These are phyloP conservation scores for Calidris pugnax DNA, from an alignment of 2,113 vertebrate species.

Conservation along the genomic window DNA sequence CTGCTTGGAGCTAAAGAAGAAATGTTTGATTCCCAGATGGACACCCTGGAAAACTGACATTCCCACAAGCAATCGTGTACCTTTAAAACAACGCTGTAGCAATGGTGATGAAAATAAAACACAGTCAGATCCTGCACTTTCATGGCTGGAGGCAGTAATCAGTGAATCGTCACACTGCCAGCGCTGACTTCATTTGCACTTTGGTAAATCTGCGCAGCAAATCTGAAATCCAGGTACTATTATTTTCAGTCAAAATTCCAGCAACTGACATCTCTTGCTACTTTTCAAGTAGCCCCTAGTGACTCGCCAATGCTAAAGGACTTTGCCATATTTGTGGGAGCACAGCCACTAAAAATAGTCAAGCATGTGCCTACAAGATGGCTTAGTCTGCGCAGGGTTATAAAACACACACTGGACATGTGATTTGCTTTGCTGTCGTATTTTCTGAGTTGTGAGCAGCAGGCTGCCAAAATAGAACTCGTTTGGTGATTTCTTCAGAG, in stretches of 20 bases:
- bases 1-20: background rate
- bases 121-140: background rate
- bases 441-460: slow-evolving; percentile 38
- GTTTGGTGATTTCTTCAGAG: slow-evolving; percentile 61
- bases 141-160: slow-evolving; percentile 48
- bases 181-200: slow-evolving; percentile 62
- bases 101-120: slow-evolving; percentile 52
- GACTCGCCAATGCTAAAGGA: slow-evolving; percentile 18
- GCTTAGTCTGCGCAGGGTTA: slow-evolving; percentile 16
- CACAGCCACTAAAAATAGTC: slow-evolving; percentile 63
- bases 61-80: background rate
- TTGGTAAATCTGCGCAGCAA: slow-evolving; percentile 49
- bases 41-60: slow-evolving; percentile 34
- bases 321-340: slow-evolving; percentile 47
- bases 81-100: slow-evolving; percentile 7
- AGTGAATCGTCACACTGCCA: slow-evolving; percentile 28
- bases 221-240: slow-evolving; percentile 61
- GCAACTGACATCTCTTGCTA: slow-evolving; percentile 47
- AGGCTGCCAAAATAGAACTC: slow-evolving; percentile 61
- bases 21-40: slow-evolving; percentile 34
- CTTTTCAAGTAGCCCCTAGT: slow-evolving; percentile 58
- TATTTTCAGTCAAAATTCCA: slow-evolving; percentile 50
- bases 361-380: slow-evolving; percentile 64
- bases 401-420: slow-evolving; percentile 48
- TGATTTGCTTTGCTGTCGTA: slow-evolving; percentile 33